Evolutionary conservation across 2,113 vertebrate species (phyloP).

Genomic region (Spea multiplicata): DNA sequence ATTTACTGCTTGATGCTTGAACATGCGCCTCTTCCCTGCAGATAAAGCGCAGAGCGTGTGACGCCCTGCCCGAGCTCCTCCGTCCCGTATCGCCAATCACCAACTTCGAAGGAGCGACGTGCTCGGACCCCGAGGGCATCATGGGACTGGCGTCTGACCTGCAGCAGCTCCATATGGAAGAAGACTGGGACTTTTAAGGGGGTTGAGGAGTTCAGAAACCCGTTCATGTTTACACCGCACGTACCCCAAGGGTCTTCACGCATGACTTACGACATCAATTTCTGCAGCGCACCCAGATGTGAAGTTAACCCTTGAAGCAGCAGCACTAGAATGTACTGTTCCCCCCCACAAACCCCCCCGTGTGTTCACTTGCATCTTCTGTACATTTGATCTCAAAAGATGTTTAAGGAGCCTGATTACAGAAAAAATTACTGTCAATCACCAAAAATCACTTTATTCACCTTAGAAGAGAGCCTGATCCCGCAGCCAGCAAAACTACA

Average conservation of each 20-base stretch:
- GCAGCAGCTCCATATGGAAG: conserved; percentile 83
- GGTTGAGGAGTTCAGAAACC: background rate
- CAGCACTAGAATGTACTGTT: background rate
- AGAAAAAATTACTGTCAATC: too few relatives aligned
- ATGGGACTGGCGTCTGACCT: conserved; percentile 83
- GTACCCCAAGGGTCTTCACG: conserved; percentile 5
- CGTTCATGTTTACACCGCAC: conserved; percentile 25
- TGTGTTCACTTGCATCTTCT: too few relatives aligned
- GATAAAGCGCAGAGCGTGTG: conserved; percentile 88
- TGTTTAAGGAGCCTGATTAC: too few relatives aligned
- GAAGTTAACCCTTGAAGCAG: background rate
- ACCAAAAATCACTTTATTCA: too few relatives aligned
- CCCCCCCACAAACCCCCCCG: too few relatives aligned
- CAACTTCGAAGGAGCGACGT: conserved; percentile 69
- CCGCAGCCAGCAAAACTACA: too few relatives aligned
- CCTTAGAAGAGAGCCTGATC: too few relatives aligned
- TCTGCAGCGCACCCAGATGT: conserved; percentile 1
- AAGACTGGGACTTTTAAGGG: conserved; percentile 95
- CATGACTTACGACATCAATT: conserved; percentile 4
- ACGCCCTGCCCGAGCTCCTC: conserved; percentile 88
- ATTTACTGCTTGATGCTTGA: too few relatives aligned
- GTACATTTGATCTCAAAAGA: too few relatives aligned
- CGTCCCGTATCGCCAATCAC: conserved; percentile 83
- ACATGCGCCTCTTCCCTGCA: conserved; percentile 50
- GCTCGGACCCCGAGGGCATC: conserved; percentile 75